phyloP scores from a whole-genome alignment of 2,888 invertebrate species.

The Aleiodes testaceus region DNA sequence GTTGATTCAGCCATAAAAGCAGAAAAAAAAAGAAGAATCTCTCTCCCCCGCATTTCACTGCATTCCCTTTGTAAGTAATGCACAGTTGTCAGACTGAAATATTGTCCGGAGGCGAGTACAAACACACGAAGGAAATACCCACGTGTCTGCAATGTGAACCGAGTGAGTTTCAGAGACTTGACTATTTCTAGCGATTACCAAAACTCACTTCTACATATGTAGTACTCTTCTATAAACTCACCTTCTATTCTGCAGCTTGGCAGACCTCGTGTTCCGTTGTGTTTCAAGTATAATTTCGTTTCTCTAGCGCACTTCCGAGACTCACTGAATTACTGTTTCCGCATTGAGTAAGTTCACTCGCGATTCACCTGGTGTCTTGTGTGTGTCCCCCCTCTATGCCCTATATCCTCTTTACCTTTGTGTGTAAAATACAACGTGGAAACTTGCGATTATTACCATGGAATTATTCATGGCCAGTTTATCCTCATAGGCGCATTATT shows the following conservation, averaged over 20 bases:
- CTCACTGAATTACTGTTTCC: slow-evolving; percentile 36
- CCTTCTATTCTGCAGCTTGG: neutral
- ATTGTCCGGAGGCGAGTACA: slow-evolving; percentile 27
- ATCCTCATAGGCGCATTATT: neutral
- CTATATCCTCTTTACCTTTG: neutral
- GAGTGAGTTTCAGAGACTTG: slow-evolving; percentile 34
- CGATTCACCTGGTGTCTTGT: slow-evolving; percentile 14
- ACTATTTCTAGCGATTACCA: slow-evolving; percentile 55
- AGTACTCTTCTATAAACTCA: neutral
- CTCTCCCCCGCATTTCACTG: slow-evolving; percentile 4
- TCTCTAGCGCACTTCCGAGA: neutral
- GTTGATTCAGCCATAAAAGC: slow-evolving; percentile 20
- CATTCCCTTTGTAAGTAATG: slow-evolving; percentile 12
- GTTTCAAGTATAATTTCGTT: slow-evolving; percentile 37
- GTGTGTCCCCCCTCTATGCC: neutral
- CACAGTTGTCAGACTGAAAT: slow-evolving; percentile 34
- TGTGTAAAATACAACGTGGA: neutral
- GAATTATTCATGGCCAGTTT: neutral
- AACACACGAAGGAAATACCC: slow-evolving; percentile 29
- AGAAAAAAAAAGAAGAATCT: neutral
- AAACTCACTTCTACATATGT: slow-evolving; percentile 27
- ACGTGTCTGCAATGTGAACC: slow-evolving; percentile 26
- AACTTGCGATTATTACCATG: neutral
- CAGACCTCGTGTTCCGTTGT: slow-evolving; percentile 39
- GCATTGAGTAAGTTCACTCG: slow-evolving; percentile 30